Evolutionary conservation across 2,888 invertebrate genomes (phyloP), one percentile per base, ranked within the genome.

Genomic region (Gryllus longicercus): DNA sequence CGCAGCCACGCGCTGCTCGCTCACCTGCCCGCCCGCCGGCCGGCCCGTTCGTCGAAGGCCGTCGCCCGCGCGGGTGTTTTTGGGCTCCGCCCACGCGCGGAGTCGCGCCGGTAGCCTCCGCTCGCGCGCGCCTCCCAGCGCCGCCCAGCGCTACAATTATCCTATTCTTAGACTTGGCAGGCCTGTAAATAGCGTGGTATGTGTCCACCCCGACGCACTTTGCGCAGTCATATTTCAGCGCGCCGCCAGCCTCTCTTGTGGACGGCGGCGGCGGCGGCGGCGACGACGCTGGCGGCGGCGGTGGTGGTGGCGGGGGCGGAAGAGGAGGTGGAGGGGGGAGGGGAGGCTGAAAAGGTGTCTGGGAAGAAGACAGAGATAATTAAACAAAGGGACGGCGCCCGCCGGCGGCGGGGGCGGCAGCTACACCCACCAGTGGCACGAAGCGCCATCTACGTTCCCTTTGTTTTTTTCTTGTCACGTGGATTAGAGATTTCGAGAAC

Each of bases 161-260:
- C 63, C 63, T 63, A 63, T 63, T 63, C 63, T 63, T 63, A 63
- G 63, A 63, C 63, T 63, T 63, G 63, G 63, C 63, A 63, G 63
- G n/a, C 63, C 63, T 63, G 63, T 63, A 63, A 63, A 63, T 63
- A 63, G 63, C 63, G 63, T 63, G 63, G 63, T 63, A 63, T 63
- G 63, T 63, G 63, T 63, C 63, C 63, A 63, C 63, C 63, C 63
- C 63, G 63, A 18, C 63, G 63, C 63, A 63, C 63, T 63, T 63
- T 63, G 63, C 63, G 63, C 63, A 63, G 63, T 63, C 63, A 63
- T 63, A 63, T 63, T 63, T 63, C 63, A 63, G 63, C 63, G 63
- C 38, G 38, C 38, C 38, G 38, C 38, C 38, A 38, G 38, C 38
- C 38, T 38, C 38, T 38, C 38, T 38, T 38, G 38, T 38, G 38